phyloP scores from a whole-genome alignment of 2,888 invertebrate genomes.

The Brachycybe producta region DNA sequence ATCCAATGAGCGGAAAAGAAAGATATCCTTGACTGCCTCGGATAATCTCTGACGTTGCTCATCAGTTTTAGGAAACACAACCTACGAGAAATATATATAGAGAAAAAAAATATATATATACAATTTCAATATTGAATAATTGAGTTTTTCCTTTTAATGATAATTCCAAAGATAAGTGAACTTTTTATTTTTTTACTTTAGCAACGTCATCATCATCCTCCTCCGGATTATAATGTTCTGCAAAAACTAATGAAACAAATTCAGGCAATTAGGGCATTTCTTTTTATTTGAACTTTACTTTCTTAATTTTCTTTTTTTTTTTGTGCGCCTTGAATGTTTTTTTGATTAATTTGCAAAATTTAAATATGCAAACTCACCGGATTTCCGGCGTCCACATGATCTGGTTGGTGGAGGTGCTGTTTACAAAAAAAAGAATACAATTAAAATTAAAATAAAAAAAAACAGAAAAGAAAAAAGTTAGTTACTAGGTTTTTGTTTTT shows the following conservation, averaged over 20 bases:
- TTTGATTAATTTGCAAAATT: too few species aligned
- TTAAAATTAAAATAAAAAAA: too few species aligned
- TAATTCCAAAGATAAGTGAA: neutral
- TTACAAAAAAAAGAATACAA: too few species aligned
- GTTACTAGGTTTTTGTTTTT: too few species aligned
- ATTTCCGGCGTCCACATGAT: constrained; percentile 16
- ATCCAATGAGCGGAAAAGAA: constrained; percentile 87
- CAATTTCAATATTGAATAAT: neutral
- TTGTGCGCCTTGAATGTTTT: too few species aligned
- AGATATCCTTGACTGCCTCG: constrained; percentile 79
- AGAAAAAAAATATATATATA: neutral
- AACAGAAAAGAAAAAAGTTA: too few species aligned
- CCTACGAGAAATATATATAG: constrained; percentile 32
- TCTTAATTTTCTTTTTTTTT: too few species aligned
- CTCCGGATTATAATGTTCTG: constrained; percentile 17
- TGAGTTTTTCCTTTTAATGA: neutral
- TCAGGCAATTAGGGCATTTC: too few species aligned
- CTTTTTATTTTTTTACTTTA: constrained; percentile 9
- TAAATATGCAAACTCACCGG: too few species aligned
- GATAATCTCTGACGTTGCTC: constrained; percentile 78
- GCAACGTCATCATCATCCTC: constrained; percentile 16
- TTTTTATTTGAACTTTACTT: too few species aligned
- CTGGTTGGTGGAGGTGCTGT: constrained; percentile 15
- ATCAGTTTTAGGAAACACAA: constrained; percentile 88
- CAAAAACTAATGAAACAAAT: constrained; percentile 12